Conservation (phyloP, 2,888 invertebrate genomes). For the Exocentrus adspersus region DNA sequence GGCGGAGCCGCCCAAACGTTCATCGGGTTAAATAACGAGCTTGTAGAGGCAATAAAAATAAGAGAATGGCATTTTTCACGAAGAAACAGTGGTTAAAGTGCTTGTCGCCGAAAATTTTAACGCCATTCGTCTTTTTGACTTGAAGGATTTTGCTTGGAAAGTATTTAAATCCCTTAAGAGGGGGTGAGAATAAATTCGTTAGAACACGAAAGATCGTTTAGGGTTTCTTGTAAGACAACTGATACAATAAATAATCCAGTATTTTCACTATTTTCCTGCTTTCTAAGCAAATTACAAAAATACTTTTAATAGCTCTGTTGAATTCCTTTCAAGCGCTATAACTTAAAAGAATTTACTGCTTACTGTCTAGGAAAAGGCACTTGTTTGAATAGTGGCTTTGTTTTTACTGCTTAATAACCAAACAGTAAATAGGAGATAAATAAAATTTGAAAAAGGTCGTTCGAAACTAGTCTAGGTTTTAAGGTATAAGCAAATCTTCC, state of each 20-base stretch:
- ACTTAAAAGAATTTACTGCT: too few relatives aligned
- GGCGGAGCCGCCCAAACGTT: conserved; percentile 6
- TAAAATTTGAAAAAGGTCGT: too few relatives aligned
- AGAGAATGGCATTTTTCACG: conserved; percentile 14
- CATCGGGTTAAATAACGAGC: conserved; percentile 18
- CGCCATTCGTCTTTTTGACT: conserved; percentile 1
- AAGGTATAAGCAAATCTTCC: too few relatives aligned
- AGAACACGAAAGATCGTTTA: neutral
- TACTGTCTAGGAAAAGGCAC: too few relatives aligned
- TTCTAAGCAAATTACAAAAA: too few relatives aligned
- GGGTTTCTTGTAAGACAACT: neutral
- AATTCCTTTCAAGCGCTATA: too few relatives aligned
- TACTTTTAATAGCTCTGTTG: too few relatives aligned
- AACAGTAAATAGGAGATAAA: too few relatives aligned
- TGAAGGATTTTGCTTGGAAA: neutral
- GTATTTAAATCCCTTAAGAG: conserved; percentile 1
- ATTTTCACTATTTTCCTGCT: neutral
- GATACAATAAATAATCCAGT: neutral
- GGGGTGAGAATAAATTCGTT: neutral
- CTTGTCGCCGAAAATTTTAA: conserved; percentile 19
- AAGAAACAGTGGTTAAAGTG: conserved; percentile 22
- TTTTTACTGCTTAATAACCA: too few relatives aligned
- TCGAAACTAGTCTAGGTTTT: too few relatives aligned
- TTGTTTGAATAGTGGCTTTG: too few relatives aligned
- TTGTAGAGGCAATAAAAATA: conserved; percentile 16